Base-by-base conservation (phyloP, 1,140 invertebrate species). In the Luehdorfia chinensis region DNA sequence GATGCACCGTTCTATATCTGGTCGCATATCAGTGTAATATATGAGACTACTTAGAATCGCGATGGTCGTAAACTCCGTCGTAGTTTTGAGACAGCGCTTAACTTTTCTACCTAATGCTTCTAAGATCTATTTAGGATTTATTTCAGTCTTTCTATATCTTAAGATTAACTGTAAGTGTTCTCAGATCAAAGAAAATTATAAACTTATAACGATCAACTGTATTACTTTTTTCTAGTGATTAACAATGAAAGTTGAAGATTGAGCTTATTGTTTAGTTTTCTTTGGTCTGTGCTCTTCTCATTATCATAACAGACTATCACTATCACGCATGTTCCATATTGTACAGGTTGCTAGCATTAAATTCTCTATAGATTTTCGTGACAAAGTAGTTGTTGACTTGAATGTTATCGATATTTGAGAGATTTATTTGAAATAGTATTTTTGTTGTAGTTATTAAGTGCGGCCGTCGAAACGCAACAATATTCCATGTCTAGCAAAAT, bases 1-100 rank as follows among this genome's bases (percentile, higher is more conserved):
- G 15, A 9, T 16, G 23, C 39, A 43, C 39, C 36, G n/a, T 28
- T 18, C 43, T 47, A 56, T 63, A 57, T 58, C 59, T 46, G 54
- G 47, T 59, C 56, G 66, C 68, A 72, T 70, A 72, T 75, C 72
- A 72, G 41, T 50, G 19, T 48, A 59, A 47, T 59, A 61, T 61
- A 56, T 53, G 44, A 48, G 12, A 9, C 34, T 37, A 28, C 2
- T 18, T 31, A 37, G 44, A 15, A 2, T 19, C 39, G 54, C 54
- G 34, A 27, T n/a, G n/a, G n/a, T n/a, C n/a, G n/a, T n/a, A n/a
- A n/a, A n/a, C n/a, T n/a, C n/a, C n/a, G 39, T 28, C 27, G 47
- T 48, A 59, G 49, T 60, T 58, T 58, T 55, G 47, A 67, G 52
- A 59, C 19, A 55, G 55, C 19, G 54, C 54, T 55, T 52, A 30